phyloP scores from a whole-genome alignment of 2,113 vertebrate genomes.

The Corapipo altera region DNA sequence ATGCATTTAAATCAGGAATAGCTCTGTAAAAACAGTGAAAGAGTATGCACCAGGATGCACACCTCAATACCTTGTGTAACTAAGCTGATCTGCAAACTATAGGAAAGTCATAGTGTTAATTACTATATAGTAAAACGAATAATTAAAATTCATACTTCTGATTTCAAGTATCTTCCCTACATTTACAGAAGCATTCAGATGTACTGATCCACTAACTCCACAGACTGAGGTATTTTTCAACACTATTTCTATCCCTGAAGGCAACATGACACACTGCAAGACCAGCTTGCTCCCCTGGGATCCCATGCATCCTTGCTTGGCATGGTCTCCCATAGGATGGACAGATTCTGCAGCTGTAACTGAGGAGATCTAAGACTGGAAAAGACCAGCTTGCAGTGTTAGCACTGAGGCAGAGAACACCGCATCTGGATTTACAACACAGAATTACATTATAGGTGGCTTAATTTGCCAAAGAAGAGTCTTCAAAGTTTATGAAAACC shows the following conservation, averaged over 20 bases:
- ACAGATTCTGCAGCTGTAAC: background rate
- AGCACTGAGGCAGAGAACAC: background rate
- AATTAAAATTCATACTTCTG: background rate
- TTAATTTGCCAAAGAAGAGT: background rate
- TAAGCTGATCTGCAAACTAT: background rate
- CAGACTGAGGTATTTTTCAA: background rate
- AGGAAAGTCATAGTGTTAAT: background rate
- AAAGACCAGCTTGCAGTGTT: background rate
- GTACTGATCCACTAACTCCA: background rate
- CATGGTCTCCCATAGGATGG: background rate
- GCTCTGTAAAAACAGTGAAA: background rate
- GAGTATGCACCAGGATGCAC: background rate
- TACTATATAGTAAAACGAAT: background rate
- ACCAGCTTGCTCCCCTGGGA: background rate
- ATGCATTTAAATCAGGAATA: background rate
- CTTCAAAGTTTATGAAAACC: background rate
- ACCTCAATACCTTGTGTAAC: rapidly evolving
- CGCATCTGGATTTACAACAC: background rate
- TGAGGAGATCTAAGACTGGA: background rate
- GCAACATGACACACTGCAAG: background rate
- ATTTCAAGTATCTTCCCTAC: background rate
- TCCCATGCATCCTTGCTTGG: background rate
- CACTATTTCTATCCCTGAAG: background rate
- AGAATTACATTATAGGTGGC: background rate
- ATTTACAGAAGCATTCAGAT: background rate